A percentile compares a stretch with the other conserved stretches of the same genome.
Conservation (phyloP, 2,113 vertebrate genomes). For the Emydura subglobosa region DNA sequence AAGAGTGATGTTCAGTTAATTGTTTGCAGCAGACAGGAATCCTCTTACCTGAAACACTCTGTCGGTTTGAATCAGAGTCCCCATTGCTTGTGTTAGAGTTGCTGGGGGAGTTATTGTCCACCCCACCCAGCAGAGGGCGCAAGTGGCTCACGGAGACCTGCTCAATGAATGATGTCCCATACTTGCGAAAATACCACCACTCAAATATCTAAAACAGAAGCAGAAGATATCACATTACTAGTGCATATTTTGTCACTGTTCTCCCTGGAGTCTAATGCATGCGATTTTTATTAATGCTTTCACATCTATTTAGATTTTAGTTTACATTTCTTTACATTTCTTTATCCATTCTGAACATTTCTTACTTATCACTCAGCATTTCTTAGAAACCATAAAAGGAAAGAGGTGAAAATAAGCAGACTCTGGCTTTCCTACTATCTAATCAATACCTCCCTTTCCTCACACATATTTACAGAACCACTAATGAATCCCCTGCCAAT, state of each 20-base stretch:
- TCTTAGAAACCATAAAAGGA: fast-evolving
- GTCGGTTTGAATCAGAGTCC: constrained; percentile 92
- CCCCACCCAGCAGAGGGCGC: constrained; percentile 96
- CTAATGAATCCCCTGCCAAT: not conserved
- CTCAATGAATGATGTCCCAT: constrained; percentile 98
- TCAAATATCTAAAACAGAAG: constrained; percentile 92
- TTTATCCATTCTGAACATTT: not conserved
- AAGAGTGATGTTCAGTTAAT: not conserved
- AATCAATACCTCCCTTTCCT: not conserved
- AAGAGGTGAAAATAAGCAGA: fast-evolving
- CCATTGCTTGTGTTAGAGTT: constrained; percentile 90
- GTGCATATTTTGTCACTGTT: not conserved
- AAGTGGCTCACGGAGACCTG: constrained; percentile 98
- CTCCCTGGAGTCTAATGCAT: not conserved
- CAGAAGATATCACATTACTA: not conserved
- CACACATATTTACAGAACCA: not conserved
- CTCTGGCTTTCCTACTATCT: not conserved
- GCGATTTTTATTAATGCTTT: not conserved
- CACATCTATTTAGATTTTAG: not conserved
- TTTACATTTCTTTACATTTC: not conserved
- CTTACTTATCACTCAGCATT: fast-evolving
- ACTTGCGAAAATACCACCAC: constrained; percentile 99
- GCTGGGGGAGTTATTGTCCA: constrained; percentile 93
- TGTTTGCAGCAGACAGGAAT: not conserved
- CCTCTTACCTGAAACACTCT: constrained; percentile 93